These are phyloP conservation scores for Lasiurus cinereus DNA, from an alignment of 2,113 vertebrate species.

Conservation along the genomic window DNA sequence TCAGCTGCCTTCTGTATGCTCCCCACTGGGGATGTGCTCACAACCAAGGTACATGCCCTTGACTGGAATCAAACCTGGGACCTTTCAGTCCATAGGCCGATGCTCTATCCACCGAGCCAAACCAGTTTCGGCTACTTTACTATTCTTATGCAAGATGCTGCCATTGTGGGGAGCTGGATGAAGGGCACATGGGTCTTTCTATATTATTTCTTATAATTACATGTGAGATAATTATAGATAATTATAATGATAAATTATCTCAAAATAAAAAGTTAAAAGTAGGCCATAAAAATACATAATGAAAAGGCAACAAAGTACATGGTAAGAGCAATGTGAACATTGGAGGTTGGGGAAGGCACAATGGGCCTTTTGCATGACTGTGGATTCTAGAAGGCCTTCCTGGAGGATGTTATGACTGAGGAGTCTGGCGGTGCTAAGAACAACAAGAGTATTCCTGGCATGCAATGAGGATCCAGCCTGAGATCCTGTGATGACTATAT, in stretches of 20 bases:
- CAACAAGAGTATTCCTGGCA: background rate
- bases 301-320: background rate
- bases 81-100: too few species aligned
- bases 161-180: background rate
- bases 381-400: background rate
- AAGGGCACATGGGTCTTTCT: background rate
- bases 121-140: too few species aligned
- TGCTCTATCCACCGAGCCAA: too few species aligned
- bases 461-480: background rate
- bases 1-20: too few species aligned
- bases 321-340: background rate
- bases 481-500: background rate
- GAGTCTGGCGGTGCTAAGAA: background rate
- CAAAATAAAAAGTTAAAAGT: background rate
- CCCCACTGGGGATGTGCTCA: too few species aligned
- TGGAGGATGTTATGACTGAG: background rate
- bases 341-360: too few species aligned
- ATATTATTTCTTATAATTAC: background rate
- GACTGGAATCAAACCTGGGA: too few species aligned
- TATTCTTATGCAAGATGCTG: background rate
- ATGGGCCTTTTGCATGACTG: background rate
- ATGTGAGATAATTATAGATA: background rate
- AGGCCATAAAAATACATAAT: background rate
- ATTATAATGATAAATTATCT: background rate
- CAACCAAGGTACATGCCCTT: too few species aligned